phyloP scores from a whole-genome alignment of 1,140 invertebrate genomes.

The Aethina tumida region DNA sequence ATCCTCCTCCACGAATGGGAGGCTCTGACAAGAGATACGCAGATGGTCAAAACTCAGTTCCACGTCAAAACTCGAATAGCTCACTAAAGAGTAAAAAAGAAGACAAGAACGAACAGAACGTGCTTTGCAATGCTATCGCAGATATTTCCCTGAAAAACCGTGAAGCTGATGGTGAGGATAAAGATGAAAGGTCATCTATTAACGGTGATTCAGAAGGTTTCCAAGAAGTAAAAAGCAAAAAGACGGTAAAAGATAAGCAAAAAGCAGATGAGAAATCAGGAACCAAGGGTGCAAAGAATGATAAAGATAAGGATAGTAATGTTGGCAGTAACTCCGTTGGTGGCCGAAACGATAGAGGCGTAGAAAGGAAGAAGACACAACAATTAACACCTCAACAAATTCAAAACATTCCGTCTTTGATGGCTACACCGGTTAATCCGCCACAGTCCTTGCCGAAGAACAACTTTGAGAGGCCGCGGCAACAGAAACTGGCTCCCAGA shows the following conservation, averaged over 20 bases:
- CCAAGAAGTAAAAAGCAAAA: constrained; percentile 79
- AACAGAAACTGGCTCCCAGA: constrained; percentile 57
- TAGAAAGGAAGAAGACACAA: constrained; percentile 16
- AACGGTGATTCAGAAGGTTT: constrained; percentile 59
- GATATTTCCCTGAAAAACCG: constrained; percentile 26
- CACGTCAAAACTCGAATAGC: constrained; percentile 13
- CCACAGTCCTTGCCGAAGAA: constrained; percentile 36
- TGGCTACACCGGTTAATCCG: constrained; percentile 41
- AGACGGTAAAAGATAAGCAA: constrained; percentile 53
- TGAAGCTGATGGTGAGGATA: constrained; percentile 20
- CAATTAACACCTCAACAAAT: constrained; percentile 42
- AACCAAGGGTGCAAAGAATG: constrained; percentile 35
- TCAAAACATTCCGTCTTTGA: constrained; percentile 42
- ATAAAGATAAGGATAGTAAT: constrained; percentile 40
- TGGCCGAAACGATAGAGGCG: constrained; percentile 7
- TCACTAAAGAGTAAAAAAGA: constrained; percentile 15
- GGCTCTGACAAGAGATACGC: constrained; percentile 7
- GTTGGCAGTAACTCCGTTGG: too few relatives aligned
- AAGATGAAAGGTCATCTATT: constrained; percentile 19
- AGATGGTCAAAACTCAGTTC: not conserved
- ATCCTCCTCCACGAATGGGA: constrained; percentile 4
- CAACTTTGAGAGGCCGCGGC: constrained; percentile 49
- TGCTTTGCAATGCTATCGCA: constrained; percentile 22
- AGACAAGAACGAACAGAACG: constrained; percentile 17
- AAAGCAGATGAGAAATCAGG: constrained; percentile 43